Conservation (phyloP, 2,888 invertebrate species). For the Mythimna impura region DNA sequence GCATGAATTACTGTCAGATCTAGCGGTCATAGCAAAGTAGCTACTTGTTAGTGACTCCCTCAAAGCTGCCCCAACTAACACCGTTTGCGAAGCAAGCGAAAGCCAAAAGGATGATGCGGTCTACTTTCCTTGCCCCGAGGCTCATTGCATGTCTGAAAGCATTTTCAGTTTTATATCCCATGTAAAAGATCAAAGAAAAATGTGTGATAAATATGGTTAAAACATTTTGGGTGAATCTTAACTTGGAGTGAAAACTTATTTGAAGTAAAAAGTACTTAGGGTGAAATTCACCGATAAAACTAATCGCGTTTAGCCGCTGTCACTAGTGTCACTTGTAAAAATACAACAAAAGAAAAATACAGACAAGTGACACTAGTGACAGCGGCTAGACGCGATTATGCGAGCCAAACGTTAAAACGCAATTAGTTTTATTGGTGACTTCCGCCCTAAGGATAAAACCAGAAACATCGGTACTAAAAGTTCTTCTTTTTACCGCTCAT, state of each 20-base stretch:
- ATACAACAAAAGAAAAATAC: too few species aligned
- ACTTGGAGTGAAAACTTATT: slow-evolving; percentile 8
- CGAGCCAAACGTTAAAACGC: too few species aligned
- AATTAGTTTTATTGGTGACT: too few species aligned
- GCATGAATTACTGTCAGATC: slow-evolving; percentile 22
- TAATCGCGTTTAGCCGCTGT: too few species aligned
- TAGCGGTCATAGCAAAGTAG: slow-evolving; percentile 31
- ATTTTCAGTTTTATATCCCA: slow-evolving; percentile 35
- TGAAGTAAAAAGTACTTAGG: too few species aligned
- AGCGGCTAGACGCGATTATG: too few species aligned
- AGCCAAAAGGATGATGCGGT: slow-evolving; percentile 52
- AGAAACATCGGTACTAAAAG: neutral
- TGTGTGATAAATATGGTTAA: slow-evolving; percentile 47
- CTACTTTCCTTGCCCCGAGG: slow-evolving; percentile 55
- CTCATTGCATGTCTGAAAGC: slow-evolving; percentile 53
- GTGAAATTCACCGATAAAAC: too few species aligned
- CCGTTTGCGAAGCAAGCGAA: slow-evolving; percentile 41
- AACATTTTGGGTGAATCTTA: slow-evolving; percentile 21
- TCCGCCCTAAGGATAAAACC: neutral
- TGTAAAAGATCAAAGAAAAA: slow-evolving; percentile 56
- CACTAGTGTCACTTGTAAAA: too few species aligned
- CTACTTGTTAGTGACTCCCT: slow-evolving; percentile 31
- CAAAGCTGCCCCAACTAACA: slow-evolving; percentile 50
- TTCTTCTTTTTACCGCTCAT: neutral
- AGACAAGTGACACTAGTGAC: too few species aligned